phyloP scores from a whole-genome alignment of 2,113 vertebrate genomes.

The Falco punctatus region DNA sequence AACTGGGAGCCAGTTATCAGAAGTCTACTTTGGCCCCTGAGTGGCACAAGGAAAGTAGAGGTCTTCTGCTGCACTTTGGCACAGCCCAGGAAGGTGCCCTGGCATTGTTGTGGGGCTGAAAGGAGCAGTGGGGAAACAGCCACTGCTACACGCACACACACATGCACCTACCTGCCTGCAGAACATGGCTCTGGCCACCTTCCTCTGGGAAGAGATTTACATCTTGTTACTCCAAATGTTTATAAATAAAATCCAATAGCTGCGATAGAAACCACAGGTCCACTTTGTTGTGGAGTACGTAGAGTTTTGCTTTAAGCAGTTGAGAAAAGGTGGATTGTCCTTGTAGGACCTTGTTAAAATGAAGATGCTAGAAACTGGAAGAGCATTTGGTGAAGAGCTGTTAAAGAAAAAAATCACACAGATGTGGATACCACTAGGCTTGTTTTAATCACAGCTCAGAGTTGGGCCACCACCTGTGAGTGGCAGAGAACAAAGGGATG shows the following conservation, averaged over 20 bases:
- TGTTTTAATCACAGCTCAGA: too few relatives aligned
- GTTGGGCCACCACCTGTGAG: too few relatives aligned
- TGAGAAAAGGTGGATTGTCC: background rate
- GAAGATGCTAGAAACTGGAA: background rate
- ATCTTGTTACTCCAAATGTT: background rate
- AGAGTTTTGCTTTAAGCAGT: background rate
- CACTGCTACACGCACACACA: too few relatives aligned
- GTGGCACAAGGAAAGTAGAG: background rate
- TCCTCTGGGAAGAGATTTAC: background rate
- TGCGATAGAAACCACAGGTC: background rate
- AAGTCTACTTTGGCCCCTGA: background rate
- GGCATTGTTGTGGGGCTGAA: background rate
- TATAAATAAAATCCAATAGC: background rate
- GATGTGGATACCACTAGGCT: too few relatives aligned
- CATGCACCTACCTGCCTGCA: accelerated
- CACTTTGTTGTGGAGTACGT: background rate
- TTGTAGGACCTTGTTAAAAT: background rate
- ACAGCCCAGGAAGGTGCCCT: background rate
- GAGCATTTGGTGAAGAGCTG: background rate
- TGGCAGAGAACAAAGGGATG: too few relatives aligned
- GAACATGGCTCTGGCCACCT: background rate
- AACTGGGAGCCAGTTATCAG: background rate
- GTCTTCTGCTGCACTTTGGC: background rate
- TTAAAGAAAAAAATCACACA: too few relatives aligned
- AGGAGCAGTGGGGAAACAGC: background rate